These are phyloP conservation scores for Scaptodrosophila latifasciaeformis DNA, from an alignment of 2,888 invertebrate genomes.

Conservation along the genomic window DNA sequence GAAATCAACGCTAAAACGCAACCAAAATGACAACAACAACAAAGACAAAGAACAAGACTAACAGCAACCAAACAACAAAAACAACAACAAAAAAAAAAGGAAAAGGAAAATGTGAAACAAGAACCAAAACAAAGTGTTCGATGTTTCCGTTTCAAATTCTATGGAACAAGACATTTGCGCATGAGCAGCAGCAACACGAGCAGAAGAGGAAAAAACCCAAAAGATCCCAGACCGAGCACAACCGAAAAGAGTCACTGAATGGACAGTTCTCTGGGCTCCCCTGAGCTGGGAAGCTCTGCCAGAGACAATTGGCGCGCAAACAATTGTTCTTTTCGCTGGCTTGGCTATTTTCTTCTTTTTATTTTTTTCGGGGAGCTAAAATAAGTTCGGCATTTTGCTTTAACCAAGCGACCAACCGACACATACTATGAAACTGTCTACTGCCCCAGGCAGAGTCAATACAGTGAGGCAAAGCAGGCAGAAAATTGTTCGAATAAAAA, in stretches of 20 bases:
- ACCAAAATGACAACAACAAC: constrained; percentile 33
- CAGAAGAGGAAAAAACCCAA: constrained; percentile 3
- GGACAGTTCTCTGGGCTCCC: constrained; percentile 7
- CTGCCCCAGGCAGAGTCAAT: too few species aligned
- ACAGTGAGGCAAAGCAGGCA: too few species aligned
- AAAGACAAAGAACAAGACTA: constrained; percentile 14
- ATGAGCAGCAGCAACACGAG: constrained; percentile 28
- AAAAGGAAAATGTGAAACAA: constrained; percentile 55
- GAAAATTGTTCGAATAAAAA: background rate
- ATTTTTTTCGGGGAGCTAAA: constrained; percentile 38
- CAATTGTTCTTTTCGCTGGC: constrained; percentile 63
- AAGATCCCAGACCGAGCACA: constrained; percentile 18
- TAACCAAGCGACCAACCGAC: constrained; percentile 39
- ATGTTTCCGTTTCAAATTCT: constrained; percentile 73
- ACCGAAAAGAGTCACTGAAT: constrained; percentile 12
- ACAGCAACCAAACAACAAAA: constrained; percentile 10
- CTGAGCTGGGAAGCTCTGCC: constrained; percentile 20
- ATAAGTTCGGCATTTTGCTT: constrained; percentile 62
- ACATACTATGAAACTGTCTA: too few species aligned
- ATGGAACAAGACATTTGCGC: constrained; percentile 71
- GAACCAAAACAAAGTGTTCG: constrained; percentile 70
- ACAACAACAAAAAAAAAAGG: constrained; percentile 18
- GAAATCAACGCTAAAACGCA: constrained; percentile 30
- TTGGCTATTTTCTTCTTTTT: too few species aligned
- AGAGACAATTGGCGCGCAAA: constrained; percentile 60